Evolutionary conservation across 1,140 invertebrate species (phyloP).

Genomic region (Protaetia brevitarsis): DNA sequence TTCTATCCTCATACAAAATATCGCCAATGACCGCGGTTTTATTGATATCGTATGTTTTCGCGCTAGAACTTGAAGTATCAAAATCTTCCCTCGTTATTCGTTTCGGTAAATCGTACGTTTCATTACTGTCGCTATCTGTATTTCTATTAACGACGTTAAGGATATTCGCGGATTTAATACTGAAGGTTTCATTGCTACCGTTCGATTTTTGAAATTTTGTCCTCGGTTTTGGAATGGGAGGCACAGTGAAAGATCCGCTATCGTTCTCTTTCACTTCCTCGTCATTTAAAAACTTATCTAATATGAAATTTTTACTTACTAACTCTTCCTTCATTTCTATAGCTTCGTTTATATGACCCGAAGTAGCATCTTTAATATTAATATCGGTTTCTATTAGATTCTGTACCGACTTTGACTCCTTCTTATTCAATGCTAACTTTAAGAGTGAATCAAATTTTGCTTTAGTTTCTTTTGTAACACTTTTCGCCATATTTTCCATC

Average conservation of each 20-base stretch:
- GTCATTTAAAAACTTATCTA: slow-evolving; percentile 35
- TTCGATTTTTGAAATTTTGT: slow-evolving; percentile 27
- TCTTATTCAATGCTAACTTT: slow-evolving; percentile 29
- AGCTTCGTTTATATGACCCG: neutral
- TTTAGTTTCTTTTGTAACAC: slow-evolving; percentile 34
- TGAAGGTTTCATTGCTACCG: slow-evolving; percentile 2
- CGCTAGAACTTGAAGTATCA: neutral
- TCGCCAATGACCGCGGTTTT: neutral
- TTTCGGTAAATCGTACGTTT: neutral
- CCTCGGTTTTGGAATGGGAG: slow-evolving; percentile 33
- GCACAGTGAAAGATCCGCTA: slow-evolving; percentile 17
- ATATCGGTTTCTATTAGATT: slow-evolving; percentile 4
- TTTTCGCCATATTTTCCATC: neutral
- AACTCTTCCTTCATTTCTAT: slow-evolving; percentile 18
- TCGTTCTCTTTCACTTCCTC: slow-evolving; percentile 7
- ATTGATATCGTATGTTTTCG: neutral
- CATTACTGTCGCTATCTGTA: neutral
- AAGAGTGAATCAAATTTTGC: slow-evolving; percentile 34
- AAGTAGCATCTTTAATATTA: neutral
- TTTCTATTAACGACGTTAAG: neutral
- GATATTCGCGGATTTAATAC: neutral
- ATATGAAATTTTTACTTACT: slow-evolving; percentile 31
- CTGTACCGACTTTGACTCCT: neutral
- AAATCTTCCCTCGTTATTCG: neutral
- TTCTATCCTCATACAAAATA: neutral